Evolutionary conservation across 2,888 invertebrate genomes (phyloP), one percentile per base, ranked within the genome.

Genomic region (Sinhomidia bicolor): DNA sequence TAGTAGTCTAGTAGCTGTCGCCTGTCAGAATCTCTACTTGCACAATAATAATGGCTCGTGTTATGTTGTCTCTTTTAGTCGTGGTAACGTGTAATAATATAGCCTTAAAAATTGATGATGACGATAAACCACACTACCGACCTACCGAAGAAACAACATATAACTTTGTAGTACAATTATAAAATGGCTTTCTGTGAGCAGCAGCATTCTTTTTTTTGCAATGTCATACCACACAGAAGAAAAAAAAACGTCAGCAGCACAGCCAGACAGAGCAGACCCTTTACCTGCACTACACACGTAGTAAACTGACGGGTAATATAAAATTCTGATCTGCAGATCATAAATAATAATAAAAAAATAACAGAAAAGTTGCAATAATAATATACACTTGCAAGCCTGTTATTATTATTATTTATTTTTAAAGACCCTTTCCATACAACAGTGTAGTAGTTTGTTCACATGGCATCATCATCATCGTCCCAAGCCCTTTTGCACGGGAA

Each of bases 1-100:
- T 26, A 17, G 68, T 68, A 71, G 44, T 71, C 44, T 44, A 74
- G 74, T 74, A 74, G 74, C 74, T 47, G 74, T 74, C 74, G 74
- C 47, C 74, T 74, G 74, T 74, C 74, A 74, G 44, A 74, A 47
- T 47, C 41, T 74, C 10, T 14, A 47, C 20, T 74, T 74, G 47
- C 74, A 47, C 47, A 74, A 74, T 74, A 44, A 23, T 74, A 26
- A 47, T 74, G 36, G n/a, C 10, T 74, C 47, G 74, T 74, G 44
- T 65, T 65, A n/a, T 17, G 41, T 41, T 29, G 68, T 36, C 23
- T 60, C n/a, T n/a, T 54, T 14, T 60, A 68, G 36, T 65, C 17
- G 14, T 47, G 32, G 47, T 20, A 57, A 9, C 14, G n/a, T 17
- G 47, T 74, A 74, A 74, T 74, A 74, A 74, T 41, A 36, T 41